Percentiles rank a stretch among this genome's conserved stretches.
Conservation (phyloP, 2,113 vertebrate species). For the Chrysemys picta region DNA sequence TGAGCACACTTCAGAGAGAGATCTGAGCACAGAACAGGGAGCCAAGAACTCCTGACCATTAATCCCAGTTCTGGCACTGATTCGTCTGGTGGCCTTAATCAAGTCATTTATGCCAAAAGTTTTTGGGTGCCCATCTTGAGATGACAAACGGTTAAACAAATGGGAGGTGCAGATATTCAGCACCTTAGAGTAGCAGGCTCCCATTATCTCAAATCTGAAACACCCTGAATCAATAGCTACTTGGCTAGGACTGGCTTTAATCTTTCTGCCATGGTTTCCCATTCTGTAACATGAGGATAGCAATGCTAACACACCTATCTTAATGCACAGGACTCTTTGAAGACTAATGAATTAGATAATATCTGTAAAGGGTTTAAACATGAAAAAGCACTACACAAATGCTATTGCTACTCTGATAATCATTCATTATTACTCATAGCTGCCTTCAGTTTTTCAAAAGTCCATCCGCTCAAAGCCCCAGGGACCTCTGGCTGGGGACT, state of each 20-base stretch:
- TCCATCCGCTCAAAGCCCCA: neutral
- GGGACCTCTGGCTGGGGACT: neutral
- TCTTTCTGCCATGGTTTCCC: neutral
- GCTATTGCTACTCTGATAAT: neutral
- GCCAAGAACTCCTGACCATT: neutral
- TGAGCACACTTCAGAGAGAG: neutral
- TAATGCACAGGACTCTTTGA: neutral
- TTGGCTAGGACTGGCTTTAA: neutral
- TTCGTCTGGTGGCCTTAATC: neutral
- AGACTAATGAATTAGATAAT: neutral
- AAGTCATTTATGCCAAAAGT: neutral
- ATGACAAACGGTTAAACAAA: neutral
- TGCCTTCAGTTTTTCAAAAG: neutral
- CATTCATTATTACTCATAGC: neutral
- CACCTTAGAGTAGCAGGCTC: neutral
- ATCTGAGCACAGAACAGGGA: neutral
- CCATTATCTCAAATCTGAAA: neutral
- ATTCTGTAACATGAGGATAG: neutral
- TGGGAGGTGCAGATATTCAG: neutral
- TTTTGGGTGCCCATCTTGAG: neutral
- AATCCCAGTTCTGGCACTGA: neutral
- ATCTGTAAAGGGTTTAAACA: neutral
- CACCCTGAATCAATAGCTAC: accelerated
- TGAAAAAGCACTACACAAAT: neutral
- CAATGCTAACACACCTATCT: neutral